These are phyloP conservation scores for Nyctereutes procyonoides DNA, from an alignment of 2,113 vertebrate genomes.

Conservation along the genomic window DNA sequence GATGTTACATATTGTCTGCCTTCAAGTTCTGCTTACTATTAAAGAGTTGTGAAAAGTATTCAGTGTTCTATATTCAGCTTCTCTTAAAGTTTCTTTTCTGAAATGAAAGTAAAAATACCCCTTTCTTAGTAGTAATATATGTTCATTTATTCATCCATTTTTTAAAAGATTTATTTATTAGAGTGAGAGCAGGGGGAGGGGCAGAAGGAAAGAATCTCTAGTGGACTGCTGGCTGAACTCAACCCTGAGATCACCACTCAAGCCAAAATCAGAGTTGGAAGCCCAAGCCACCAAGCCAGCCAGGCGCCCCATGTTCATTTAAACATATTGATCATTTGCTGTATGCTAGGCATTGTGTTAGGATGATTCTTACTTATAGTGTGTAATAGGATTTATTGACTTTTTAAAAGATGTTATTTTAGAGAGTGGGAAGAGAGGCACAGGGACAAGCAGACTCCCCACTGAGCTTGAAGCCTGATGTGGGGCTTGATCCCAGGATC, in stretches of 20 bases:
- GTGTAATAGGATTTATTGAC: background rate
- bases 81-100: conserved; percentile 9
- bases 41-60: background rate
- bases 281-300: background rate
- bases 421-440: background rate
- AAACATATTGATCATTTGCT: conserved; percentile 22
- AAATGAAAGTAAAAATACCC: background rate
- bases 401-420: background rate
- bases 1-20: background rate
- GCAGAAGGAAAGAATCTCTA: background rate
- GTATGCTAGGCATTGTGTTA: conserved; percentile 1
- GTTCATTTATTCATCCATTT: background rate
- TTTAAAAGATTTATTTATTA: background rate
- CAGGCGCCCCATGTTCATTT: background rate
- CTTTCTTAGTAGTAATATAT: background rate
- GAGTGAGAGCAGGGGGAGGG: background rate
- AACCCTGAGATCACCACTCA: background rate
- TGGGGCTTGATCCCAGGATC: background rate
- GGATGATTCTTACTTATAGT: background rate
- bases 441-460: background rate
- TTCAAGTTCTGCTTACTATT: background rate
- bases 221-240: background rate
- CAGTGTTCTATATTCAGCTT: background rate
- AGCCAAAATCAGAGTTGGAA: background rate
- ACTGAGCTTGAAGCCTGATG: background rate